phyloP scores from a whole-genome alignment of 1,140 invertebrate species.

The Callitettix versicolor region DNA sequence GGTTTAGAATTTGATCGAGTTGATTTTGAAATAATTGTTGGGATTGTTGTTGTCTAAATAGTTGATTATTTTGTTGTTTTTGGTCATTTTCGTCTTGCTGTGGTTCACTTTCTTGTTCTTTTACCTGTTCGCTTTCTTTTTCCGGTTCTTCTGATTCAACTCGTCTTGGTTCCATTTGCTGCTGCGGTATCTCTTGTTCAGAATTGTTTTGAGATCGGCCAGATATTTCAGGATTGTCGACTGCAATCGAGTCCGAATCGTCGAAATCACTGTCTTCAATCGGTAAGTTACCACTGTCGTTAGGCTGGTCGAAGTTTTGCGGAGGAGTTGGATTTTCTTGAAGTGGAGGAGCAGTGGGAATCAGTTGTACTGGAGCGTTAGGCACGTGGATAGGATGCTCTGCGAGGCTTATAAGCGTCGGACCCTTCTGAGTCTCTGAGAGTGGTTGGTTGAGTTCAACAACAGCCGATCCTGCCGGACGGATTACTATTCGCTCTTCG shows the following conservation, averaged over 20 bases:
- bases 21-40: slow-evolving; percentile 6
- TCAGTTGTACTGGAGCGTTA: not conserved
- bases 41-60: slow-evolving; percentile 15
- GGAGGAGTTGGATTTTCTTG: slow-evolving; percentile 5
- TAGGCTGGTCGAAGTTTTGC: too few species aligned
- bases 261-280: slow-evolving; percentile 11
- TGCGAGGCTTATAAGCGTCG: not conserved
- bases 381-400: slow-evolving; percentile 7
- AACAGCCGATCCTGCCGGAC: slow-evolving; percentile 49
- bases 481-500: slow-evolving; percentile 47
- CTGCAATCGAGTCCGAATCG: slow-evolving; percentile 16
- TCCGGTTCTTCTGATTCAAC: not conserved
- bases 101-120: slow-evolving; percentile 10
- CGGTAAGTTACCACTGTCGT: too few species aligned
- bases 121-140: not conserved
- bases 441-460: slow-evolving; percentile 48
- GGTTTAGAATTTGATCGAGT: not conserved
- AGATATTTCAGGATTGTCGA: slow-evolving; percentile 19
- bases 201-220: not conserved
- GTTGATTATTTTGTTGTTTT: not conserved
- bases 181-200: too few species aligned
- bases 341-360: slow-evolving; percentile 1
- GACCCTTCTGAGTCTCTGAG: slow-evolving; percentile 33
- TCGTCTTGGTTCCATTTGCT: too few species aligned
- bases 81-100: not conserved